Base-by-base conservation (phyloP, 2,888 invertebrate genomes). In the Pollenia griseotomentosa region DNA sequence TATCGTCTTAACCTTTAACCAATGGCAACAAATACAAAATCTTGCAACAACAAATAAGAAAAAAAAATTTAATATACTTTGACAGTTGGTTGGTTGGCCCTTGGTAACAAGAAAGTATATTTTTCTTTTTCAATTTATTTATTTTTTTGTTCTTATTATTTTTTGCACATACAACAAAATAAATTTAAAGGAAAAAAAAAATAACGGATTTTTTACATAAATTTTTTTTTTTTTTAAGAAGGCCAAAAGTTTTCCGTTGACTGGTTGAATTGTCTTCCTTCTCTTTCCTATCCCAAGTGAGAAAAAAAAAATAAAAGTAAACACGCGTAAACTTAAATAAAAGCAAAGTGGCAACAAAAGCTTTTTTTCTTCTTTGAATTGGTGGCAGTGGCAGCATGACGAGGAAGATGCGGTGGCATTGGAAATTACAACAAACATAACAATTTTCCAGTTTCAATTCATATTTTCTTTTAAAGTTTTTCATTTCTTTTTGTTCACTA, bases 391-490 rank as follows among this genome's bases (percentile, higher is more conserved):
- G 19, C 23, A 53, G 55, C 7, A 61, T 59, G 40, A 44, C 5
- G 40, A 46, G 40, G 7, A 48, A 59, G 44, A 68, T 44, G 51
- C n/a, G 23, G 40, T 85, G 80, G 19, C 66, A 75, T 66, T 86
- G 86, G 80, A 86, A 86, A 74, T 57, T n/a, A 44, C 40, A 55
- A 33, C 57, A 23, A 68, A 19, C 51, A 23, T 42, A 16, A 14
- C 59, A 63, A 80, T 81, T 77, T 87, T 87, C 87, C 87, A 87
- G 87, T 84, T 78, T 87, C 51, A 71, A 48, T 74, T 73, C 33
- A 61, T 48, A 48, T 55, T 66, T 61, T 61, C 16, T 9, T 40
- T 61, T 74, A 11, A 33, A 48, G 19, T 14, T 53, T 55, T 63
- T 53, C 33, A n/a, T 48, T 66, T 53, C n/a, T 23, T 8, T 59